Conservation (phyloP, 2,797 vertebrate genomes). For the Todus mexicanus region DNA sequence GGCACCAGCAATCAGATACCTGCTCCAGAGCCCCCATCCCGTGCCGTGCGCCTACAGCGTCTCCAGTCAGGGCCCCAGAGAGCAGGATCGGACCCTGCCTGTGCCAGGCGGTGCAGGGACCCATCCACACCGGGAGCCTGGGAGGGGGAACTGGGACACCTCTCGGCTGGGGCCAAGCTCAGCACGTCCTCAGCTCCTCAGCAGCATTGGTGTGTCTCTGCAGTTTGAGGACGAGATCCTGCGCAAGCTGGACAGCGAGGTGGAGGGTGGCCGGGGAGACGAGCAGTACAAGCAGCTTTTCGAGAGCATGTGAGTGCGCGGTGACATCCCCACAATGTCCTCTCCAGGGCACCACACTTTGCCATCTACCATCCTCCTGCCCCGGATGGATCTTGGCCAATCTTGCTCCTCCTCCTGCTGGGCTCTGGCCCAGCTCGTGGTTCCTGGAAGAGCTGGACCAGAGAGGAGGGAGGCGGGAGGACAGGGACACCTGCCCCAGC, state of each 20-base stretch:
- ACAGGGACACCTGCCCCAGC: too few species aligned
- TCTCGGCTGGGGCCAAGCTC: too few species aligned
- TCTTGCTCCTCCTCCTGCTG: background rate
- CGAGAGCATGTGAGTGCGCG: constrained; percentile 48
- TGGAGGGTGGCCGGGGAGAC: constrained; percentile 57
- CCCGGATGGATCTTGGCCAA: rapidly evolving
- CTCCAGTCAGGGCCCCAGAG: too few species aligned
- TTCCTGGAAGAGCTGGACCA: rapidly evolving
- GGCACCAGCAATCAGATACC: background rate
- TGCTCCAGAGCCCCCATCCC: background rate
- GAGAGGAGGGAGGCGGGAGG: background rate
- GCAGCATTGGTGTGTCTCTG: rapidly evolving
- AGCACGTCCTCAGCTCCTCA: rapidly evolving
- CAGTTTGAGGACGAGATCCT: constrained; percentile 68
- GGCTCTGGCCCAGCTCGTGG: background rate
- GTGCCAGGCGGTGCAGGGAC: rapidly evolving
- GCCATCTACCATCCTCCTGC: background rate
- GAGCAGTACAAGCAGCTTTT: constrained; percentile 67
- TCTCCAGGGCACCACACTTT: background rate
- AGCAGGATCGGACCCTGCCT: background rate
- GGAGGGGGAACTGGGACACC: background rate
- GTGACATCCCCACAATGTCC: background rate
- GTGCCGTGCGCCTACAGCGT: rapidly evolving
- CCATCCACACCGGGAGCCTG: background rate
- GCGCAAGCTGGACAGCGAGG: constrained; percentile 57